phyloP scores from a whole-genome alignment of 2,888 invertebrate genomes.

The Ellobium chinense region DNA sequence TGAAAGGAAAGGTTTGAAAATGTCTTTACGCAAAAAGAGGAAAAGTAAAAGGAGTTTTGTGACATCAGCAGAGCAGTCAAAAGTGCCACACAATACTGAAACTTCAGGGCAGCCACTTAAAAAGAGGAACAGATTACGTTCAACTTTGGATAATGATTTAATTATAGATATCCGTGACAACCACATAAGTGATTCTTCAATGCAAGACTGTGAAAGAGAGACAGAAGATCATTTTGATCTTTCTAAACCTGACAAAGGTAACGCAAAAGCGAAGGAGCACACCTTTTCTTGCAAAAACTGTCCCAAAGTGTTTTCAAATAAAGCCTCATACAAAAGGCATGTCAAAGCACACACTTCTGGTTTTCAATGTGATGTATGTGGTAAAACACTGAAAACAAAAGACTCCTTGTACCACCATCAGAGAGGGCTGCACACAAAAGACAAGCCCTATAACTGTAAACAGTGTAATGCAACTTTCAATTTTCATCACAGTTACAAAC shows the following conservation, averaged over 20 bases:
- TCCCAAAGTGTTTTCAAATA: not conserved
- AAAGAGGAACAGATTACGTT: too few relatives aligned
- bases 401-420: conserved; percentile 71
- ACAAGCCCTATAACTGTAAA: conserved; percentile 69
- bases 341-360: not conserved
- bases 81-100: too few relatives aligned
- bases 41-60: too few relatives aligned
- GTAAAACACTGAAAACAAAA: conserved; percentile 65
- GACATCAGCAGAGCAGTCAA: too few relatives aligned
- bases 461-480: conserved; percentile 69
- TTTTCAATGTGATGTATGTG: conserved; percentile 68
- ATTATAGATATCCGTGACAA: too few relatives aligned
- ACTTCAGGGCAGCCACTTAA: too few relatives aligned
- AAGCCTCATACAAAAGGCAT: not conserved
- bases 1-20: too few relatives aligned
- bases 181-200: too few relatives aligned
- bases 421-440: conserved; percentile 65
- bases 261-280: not conserved
- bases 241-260: not conserved
- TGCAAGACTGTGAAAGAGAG: too few relatives aligned
- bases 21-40: too few relatives aligned
- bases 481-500: conserved; percentile 71
- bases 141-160: too few relatives aligned
- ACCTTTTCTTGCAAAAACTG: not conserved
- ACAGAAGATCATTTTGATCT: too few relatives aligned